phyloP scores from a whole-genome alignment of 2,888 invertebrate genomes.

The Azorinus chamasolen region DNA sequence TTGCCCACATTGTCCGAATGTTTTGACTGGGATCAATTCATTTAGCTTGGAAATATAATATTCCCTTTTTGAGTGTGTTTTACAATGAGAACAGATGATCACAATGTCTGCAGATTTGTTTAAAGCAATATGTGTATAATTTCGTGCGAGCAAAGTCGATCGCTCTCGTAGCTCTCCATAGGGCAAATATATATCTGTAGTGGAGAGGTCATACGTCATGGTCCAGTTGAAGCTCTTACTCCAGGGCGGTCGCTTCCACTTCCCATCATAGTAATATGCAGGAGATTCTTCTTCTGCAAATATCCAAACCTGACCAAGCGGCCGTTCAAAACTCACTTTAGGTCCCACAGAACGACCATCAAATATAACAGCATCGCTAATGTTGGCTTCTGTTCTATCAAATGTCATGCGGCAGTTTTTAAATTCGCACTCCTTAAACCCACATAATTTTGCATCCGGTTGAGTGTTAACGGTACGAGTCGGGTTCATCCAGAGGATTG shows the following conservation, averaged over 20 bases:
- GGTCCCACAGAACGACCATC: conserved; percentile 46
- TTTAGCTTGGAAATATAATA: conserved; percentile 31
- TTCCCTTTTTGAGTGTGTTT: conserved; percentile 29
- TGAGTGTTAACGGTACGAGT: too few relatives aligned
- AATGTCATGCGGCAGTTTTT: conserved; percentile 51
- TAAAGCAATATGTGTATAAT: conserved; percentile 44
- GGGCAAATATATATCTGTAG: conserved; percentile 51
- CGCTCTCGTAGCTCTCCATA: conserved; percentile 48
- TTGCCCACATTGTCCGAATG: conserved; percentile 41
- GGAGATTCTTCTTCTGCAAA: conserved; percentile 59
- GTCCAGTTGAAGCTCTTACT: conserved; percentile 56
- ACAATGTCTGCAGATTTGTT: too few relatives aligned
- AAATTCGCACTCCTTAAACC: too few relatives aligned
- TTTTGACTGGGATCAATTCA: conserved; percentile 40
- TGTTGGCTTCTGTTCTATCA: conserved; percentile 9
- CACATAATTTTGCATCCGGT: too few relatives aligned
- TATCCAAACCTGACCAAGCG: conserved; percentile 52
- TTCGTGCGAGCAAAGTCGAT: conserved; percentile 6
- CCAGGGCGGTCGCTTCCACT: too few relatives aligned
- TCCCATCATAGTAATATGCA: conserved; percentile 13
- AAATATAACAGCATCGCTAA: conserved; percentile 53
- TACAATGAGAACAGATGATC: conserved; percentile 50
- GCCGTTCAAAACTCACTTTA: conserved; percentile 18
- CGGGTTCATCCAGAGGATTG: too few relatives aligned
- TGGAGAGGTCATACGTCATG: conserved; percentile 54